phyloP scores from a whole-genome alignment of 2,113 vertebrate species.

The Rhizomys pruinosus region DNA sequence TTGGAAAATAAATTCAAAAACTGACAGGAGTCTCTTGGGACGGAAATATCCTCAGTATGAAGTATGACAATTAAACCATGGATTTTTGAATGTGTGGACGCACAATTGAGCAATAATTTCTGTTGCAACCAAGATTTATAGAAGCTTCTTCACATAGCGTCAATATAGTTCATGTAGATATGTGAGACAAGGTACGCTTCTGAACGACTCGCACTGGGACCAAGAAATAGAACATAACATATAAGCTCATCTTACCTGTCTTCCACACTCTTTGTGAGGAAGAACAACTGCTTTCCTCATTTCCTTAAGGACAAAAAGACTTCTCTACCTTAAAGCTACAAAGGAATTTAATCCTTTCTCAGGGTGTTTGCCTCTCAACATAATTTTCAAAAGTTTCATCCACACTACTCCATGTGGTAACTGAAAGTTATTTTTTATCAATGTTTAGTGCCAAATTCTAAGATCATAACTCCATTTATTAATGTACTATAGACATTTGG shows the following conservation, averaged over 20 bases:
- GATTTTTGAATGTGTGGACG: background rate
- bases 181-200: background rate
- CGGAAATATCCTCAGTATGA: too few species aligned
- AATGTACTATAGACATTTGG: background rate
- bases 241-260: background rate
- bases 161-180: background rate
- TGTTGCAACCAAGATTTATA: background rate
- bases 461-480: background rate
- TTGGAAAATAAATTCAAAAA: background rate
- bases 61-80: background rate
- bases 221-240: background rate
- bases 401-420: too few species aligned
- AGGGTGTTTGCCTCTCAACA: too few species aligned
- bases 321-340: too few species aligned
- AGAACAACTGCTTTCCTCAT: too few species aligned
- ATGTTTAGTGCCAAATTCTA: background rate
- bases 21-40: too few species aligned
- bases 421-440: background rate
- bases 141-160: background rate
- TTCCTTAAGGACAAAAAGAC: too few species aligned
- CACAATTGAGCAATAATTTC: background rate
- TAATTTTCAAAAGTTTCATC: background rate
- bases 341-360: too few species aligned
- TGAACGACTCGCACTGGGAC: background rate
- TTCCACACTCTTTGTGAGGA: background rate